Base-by-base conservation (phyloP, 2,113 vertebrate species). In the Lipophrys pholis region DNA sequence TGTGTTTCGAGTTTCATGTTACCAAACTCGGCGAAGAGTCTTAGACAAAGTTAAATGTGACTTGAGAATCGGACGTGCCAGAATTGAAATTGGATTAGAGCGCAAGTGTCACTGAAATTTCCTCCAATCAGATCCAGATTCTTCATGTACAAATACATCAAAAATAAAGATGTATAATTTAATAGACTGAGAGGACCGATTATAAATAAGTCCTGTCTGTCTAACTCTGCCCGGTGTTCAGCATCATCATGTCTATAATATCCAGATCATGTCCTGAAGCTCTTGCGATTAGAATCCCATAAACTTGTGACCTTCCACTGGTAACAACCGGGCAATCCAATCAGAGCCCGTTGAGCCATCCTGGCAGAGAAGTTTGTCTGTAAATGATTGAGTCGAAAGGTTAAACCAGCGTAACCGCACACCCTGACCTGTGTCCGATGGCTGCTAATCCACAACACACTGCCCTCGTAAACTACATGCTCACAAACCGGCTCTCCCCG, bases 361-460 rank as follows among this genome's bases (percentile, higher is more conserved):
- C 43, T 80, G 66, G 69, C 76, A 71, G 1, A 46, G 38, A n/a
- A n/a, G 30, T 60, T 9, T 48, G 57, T 73, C 71, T 70, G 82
- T 81, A 71, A 87, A 87, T 80, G 72, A 87, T 80, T 81, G 43
- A 71, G 80, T 72, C 12, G 8, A 40, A 63, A 69, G 69, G 66
- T 78, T 76, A 73, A 75, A 80, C 76, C 78, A 41, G 57, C 14
- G 50, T 54, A 82, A 70, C 50, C 9, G 16, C 63, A 62, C 70
- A 67, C 64, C 12, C 11, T 65, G 51, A 49, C 49, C 76, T 39
- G 61, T 50, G 52, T 70, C 41, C 42, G 5, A 73, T 68, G 63
- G 7, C 53, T 8, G 68, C 42, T 76, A 69, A 83, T 76, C 74
- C 76, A 62, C 61, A 35, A 1, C 58, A 45, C 46, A 41, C 69